Conservation (phyloP, 2,888 invertebrate species). For the Hirtodrosophila duncani region DNA sequence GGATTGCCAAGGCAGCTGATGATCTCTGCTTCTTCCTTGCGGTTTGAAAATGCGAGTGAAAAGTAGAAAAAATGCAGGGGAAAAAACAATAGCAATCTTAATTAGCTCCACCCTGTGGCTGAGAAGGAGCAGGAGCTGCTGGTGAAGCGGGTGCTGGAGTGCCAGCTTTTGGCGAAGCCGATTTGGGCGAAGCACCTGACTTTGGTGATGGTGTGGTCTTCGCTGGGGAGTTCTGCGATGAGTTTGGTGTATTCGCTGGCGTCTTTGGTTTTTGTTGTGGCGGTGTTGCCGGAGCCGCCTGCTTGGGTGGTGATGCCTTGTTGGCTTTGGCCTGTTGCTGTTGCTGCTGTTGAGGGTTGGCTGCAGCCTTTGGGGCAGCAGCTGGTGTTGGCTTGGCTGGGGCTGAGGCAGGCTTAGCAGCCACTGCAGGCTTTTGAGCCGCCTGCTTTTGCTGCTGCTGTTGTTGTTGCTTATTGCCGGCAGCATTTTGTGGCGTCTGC, state of each 20-base stretch:
- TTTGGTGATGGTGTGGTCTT: conserved; percentile 80
- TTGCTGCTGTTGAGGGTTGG: conserved; percentile 16
- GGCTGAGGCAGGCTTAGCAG: conserved; percentile 30
- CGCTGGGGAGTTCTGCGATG: conserved; percentile 34
- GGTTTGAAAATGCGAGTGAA: conserved; percentile 25
- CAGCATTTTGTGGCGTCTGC: conserved; percentile 9
- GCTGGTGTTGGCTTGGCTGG: conserved; percentile 26
- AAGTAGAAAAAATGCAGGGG: conserved; percentile 42
- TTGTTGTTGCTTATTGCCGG: conserved; percentile 17
- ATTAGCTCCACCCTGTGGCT: conserved; percentile 25
- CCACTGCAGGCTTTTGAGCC: conserved; percentile 25
- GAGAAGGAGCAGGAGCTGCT: conserved; percentile 9
- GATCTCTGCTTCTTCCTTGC: conserved; percentile 14
- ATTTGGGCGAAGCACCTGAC: conserved; percentile 40
- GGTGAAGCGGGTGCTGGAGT: conserved; percentile 19
- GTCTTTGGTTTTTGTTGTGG: conserved; percentile 45
- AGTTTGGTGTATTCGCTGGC: conserved; percentile 57
- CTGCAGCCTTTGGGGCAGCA: conserved; percentile 21
- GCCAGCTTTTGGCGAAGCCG: conserved; percentile 47
- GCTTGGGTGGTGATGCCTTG: conserved; percentile 46
- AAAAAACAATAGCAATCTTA: conserved; percentile 11
- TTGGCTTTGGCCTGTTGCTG: conserved; percentile 40
- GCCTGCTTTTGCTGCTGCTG: conserved; percentile 34
- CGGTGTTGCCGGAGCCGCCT: conserved; percentile 24
- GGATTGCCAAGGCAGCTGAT: conserved; percentile 8